Conservation (phyloP, 1,140 invertebrate species). For the Nasonia vitripennis region DNA sequence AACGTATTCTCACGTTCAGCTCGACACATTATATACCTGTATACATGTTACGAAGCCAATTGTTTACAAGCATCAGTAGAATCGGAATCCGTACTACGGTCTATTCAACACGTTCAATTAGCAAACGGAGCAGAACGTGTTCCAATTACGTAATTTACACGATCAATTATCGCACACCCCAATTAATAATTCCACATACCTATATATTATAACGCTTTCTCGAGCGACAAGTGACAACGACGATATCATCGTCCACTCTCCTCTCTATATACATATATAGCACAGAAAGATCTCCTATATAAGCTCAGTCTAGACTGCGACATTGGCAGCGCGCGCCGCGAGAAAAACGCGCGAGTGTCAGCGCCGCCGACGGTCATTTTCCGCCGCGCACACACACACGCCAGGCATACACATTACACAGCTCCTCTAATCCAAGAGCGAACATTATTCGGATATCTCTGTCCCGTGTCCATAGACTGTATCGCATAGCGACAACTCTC, state of each 20-base stretch:
- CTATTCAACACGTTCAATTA: too few species aligned
- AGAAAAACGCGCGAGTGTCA: not conserved
- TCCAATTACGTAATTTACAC: not conserved
- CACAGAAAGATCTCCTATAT: not conserved
- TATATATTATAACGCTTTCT: not conserved
- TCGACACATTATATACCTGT: too few species aligned
- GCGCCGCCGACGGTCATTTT: not conserved
- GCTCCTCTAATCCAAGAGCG: too few species aligned
- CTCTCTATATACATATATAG: too few species aligned
- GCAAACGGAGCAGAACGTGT: too few species aligned
- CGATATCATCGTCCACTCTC: not conserved
- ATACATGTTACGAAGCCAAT: too few species aligned
- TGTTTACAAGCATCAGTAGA: too few species aligned
- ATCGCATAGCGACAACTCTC: too few species aligned
- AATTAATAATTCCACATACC: not conserved
- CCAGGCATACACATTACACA: too few species aligned
- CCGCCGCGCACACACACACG: slow-evolving; percentile 74
- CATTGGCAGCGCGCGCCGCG: not conserved
- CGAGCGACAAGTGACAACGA: not conserved
- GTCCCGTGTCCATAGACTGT: too few species aligned
- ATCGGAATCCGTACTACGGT: too few species aligned
- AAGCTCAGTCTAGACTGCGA: not conserved
- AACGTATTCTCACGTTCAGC: too few species aligned
- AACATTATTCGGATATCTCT: not conserved
- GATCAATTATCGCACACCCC: not conserved